phyloP scores from a whole-genome alignment of 2,888 invertebrate species.

The Geotrupes spiniger region DNA sequence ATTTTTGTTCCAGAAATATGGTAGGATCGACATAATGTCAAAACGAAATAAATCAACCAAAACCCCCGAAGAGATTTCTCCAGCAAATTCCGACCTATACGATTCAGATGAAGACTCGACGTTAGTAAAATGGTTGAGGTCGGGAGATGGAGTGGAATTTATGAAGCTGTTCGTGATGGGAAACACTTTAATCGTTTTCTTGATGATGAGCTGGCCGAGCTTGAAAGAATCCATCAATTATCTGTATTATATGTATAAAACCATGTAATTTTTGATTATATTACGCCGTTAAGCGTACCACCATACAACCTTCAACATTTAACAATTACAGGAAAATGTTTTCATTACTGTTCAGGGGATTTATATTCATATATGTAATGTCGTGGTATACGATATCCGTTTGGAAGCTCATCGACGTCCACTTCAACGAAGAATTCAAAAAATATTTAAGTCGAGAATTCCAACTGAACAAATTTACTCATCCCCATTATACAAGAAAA shows the following conservation, averaged over 20 bases:
- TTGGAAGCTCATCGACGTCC: constrained; percentile 70
- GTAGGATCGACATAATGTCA: too few relatives aligned
- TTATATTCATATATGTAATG: constrained; percentile 65
- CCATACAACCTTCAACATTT: too few relatives aligned
- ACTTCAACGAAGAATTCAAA: constrained; percentile 70
- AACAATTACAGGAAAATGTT: constrained; percentile 54
- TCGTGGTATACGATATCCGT: constrained; percentile 69
- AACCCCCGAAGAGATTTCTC: too few relatives aligned
- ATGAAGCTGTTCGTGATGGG: constrained; percentile 79
- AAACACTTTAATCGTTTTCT: constrained; percentile 69
- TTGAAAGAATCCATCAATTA: constrained; percentile 59
- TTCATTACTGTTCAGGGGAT: constrained; percentile 60
- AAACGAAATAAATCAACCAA: constrained; percentile 4
- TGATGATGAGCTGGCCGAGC: constrained; percentile 73
- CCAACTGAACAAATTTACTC: constrained; percentile 33
- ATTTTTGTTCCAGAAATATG: too few relatives aligned
- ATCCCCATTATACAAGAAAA: constrained; percentile 15
- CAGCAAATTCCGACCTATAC: too few relatives aligned
- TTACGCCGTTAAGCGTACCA: too few relatives aligned
- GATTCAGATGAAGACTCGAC: constrained; percentile 41
- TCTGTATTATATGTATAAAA: constrained; percentile 49
- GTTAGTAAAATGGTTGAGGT: constrained; percentile 49
- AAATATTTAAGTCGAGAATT: constrained; percentile 56
- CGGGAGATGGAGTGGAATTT: constrained; percentile 67
- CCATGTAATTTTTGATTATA: too few relatives aligned